Base-by-base conservation (phyloP, 1,140 invertebrate genomes). In the Drosophila nigrodunni region DNA sequence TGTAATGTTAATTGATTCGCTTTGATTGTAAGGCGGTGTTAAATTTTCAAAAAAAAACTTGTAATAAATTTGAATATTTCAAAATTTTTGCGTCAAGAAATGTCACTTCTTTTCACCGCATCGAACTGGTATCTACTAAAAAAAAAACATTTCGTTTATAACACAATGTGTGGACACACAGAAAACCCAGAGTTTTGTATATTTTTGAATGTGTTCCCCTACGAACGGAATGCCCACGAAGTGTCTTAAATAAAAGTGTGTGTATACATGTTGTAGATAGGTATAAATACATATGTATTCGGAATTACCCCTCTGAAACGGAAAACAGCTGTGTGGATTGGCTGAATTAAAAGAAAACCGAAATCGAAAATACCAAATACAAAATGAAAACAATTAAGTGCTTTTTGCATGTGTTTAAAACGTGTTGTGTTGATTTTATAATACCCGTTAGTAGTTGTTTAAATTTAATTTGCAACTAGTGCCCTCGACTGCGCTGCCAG, bases 401-500 rank as follows among this genome's bases (percentile, higher is more conserved):
- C 6, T 5, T 15, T 30, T 30, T 30, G 54, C 18, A 21, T 18
- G 30, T 54, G 10, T 50, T 69, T 58, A 18, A 47, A 15, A 37
- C 18, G 43, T 65, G 67, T n/a, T 59, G 37, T 60, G 34, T 61
- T 73, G 58, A 13, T 46, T 52, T 67, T 47, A 44, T 39, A 70
- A 9, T 43, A 52, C 43, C 57, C 65, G 64, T 25, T 75, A 71
- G 69, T 80, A 77, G 80, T 71, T 77, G 82, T 80, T 82, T 74
- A 55, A 80, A 88, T 87, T 88, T 43, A 49, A 58, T 79, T 77
- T 82, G 35, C 64, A 80, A 50, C 52, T 37, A 67, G 41, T 65
- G 64, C 44, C 55, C 55, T 41, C 60, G 54, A 25, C 39, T 2
- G 39, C 50, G 21, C 55, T 30, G 67, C 30, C 25, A 5, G 9